These are phyloP conservation scores for Sciurus vulgaris DNA, from an alignment of 2,797 vertebrate genomes.

Conservation along the genomic window DNA sequence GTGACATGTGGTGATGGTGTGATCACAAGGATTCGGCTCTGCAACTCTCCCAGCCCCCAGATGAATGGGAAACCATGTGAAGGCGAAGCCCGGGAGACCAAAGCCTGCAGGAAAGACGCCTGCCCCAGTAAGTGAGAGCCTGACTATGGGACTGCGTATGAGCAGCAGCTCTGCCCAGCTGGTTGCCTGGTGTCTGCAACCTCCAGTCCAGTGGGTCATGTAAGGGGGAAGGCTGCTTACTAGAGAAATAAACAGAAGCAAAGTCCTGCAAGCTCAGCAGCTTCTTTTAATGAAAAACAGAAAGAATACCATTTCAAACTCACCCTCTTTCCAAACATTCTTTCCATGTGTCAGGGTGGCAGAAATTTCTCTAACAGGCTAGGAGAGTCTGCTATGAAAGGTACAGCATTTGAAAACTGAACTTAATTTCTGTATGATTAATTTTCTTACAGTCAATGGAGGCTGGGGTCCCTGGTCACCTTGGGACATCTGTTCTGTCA, in stretches of 20 bases:
- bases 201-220: neutral
- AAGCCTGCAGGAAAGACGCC: constrained; percentile 92
- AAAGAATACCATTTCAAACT: constrained; percentile 35
- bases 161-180: neutral
- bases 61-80: constrained; percentile 96
- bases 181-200: neutral
- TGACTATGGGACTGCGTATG: rapidly evolving
- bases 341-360: neutral
- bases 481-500: constrained; percentile 96
- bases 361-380: neutral
- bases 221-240: neutral
- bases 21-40: constrained; percentile 98
- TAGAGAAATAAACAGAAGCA: constrained; percentile 60
- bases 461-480: constrained; percentile 98
- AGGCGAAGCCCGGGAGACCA: constrained; percentile 95
- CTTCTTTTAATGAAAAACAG: constrained; percentile 63
- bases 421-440: neutral
- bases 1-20: constrained; percentile 96
- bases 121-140: constrained; percentile 94
- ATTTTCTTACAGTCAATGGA: constrained; percentile 92
- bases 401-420: neutral
- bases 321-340: neutral
- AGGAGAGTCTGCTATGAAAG: neutral
- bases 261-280: constrained; percentile 27
- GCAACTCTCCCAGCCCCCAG: constrained; percentile 98